A percentile compares a stretch with the other conserved stretches of the same genome.
These are phyloP conservation scores for Balanococcus diminutus DNA, from an alignment of 2,888 invertebrate genomes.

Conservation along the genomic window DNA sequence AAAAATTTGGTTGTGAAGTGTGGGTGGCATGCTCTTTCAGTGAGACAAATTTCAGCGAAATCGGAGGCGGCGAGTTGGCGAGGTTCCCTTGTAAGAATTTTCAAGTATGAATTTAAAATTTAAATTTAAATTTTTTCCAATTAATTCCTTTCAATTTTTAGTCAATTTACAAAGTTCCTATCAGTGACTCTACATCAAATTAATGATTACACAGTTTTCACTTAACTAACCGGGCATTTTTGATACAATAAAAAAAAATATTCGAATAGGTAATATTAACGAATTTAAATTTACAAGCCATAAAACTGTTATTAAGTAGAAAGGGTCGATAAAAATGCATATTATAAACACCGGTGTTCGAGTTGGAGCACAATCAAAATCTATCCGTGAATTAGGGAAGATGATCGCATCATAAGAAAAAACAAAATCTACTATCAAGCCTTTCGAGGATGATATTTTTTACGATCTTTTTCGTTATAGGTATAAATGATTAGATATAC, in stretches of 20 bases:
- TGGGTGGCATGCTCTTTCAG: no score
- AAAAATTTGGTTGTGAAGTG: no score
- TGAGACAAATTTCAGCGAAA: no score
- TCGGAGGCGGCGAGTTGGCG: no score
- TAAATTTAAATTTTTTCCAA: no score
- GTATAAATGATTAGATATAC: constrained; percentile 32
- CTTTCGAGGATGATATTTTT: neutral
- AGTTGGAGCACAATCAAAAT: neutral
- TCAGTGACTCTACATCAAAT: no score
- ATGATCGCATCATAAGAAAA: constrained; percentile 7
- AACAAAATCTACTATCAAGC: neutral
- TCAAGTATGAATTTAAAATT: no score
- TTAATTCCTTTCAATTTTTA: no score
- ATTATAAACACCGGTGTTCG: neutral
- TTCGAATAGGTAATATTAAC: neutral
- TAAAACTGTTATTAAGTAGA: neutral
- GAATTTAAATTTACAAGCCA: neutral
- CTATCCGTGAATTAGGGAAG: neutral
- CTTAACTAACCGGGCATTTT: neutral
- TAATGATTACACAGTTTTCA: neutral
- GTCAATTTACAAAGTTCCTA: no score
- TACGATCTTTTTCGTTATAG: constrained; percentile 17
- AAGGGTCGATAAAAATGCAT: neutral
- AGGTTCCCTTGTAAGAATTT: no score
- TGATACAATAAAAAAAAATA: neutral